These are phyloP conservation scores for Helicoverpa zea DNA, from an alignment of 1,140 invertebrate species.

Conservation along the genomic window DNA sequence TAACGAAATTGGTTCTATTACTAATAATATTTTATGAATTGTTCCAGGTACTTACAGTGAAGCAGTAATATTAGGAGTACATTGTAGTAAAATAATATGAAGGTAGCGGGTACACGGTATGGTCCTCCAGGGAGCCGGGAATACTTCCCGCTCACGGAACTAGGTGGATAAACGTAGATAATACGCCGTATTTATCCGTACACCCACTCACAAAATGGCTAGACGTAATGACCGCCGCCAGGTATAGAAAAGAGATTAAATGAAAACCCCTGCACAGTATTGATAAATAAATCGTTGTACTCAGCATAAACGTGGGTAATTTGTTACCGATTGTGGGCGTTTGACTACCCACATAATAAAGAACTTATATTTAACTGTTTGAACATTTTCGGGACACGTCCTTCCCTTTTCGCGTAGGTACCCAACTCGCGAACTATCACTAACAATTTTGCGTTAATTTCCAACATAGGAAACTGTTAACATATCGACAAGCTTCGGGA, in stretches of 20 bases:
- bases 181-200: not conserved
- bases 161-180: not conserved
- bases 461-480: no score
- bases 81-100: constrained; percentile 9
- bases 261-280: no score
- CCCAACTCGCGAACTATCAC: no score
- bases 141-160: not conserved
- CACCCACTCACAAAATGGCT: not conserved
- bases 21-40: not conserved
- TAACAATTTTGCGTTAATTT: no score
- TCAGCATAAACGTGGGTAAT: no score
- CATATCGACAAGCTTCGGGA: not conserved
- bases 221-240: not conserved
- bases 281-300: no score
- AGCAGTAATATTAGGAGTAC: constrained; percentile 10
- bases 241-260: no score
- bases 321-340: no score
- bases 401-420: no score
- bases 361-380: no score
- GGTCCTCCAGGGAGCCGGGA: not conserved
- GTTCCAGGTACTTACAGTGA: constrained; percentile 7
- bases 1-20: not conserved
- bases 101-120: not conserved
- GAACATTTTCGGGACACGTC: no score
- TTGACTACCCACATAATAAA: no score